Conservation (phyloP, 2,797 vertebrate genomes). For the Rhinoraja longicauda region DNA sequence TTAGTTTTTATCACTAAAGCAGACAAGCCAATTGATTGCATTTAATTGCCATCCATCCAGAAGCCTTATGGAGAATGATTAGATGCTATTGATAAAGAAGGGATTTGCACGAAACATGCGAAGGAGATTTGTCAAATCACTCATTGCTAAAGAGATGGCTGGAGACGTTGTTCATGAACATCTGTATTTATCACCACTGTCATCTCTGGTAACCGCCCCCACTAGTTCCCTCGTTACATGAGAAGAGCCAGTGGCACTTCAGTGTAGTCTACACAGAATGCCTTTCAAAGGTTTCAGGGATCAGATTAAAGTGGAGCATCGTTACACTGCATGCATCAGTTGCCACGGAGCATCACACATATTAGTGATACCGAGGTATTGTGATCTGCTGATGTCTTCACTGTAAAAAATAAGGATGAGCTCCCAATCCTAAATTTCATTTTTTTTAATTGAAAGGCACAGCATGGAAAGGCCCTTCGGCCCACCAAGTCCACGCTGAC, state of each 20-base stretch:
- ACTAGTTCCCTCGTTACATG: constrained; percentile 3
- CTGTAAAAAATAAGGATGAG: neutral
- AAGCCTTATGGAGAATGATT: neutral
- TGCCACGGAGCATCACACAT: neutral
- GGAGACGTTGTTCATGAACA: constrained; percentile 16
- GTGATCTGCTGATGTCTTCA: neutral
- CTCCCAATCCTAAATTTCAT: neutral
- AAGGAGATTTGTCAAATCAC: constrained; percentile 12
- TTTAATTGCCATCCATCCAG: constrained; percentile 18
- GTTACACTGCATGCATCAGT: neutral
- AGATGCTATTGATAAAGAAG: constrained; percentile 16
- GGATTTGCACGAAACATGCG: constrained; percentile 11
- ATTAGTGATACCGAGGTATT: constrained; percentile 6
- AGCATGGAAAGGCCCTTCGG: no score
- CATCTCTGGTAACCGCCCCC: constrained; percentile 15
- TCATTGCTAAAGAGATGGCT: neutral
- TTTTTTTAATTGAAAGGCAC: neutral
- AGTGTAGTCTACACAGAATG: constrained; percentile 22
- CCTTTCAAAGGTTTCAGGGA: constrained; percentile 23
- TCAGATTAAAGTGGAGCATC: constrained; percentile 30
- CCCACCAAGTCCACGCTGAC: no score
- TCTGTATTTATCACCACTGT: constrained; percentile 12
- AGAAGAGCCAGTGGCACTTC: constrained; percentile 29
- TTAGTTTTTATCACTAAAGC: constrained; percentile 28
- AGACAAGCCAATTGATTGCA: constrained; percentile 28